Percentiles rank a stretch among this genome's conserved stretches.
phyloP scores from a whole-genome alignment of 2,113 vertebrate species.

The Arvicanthis niloticus region DNA sequence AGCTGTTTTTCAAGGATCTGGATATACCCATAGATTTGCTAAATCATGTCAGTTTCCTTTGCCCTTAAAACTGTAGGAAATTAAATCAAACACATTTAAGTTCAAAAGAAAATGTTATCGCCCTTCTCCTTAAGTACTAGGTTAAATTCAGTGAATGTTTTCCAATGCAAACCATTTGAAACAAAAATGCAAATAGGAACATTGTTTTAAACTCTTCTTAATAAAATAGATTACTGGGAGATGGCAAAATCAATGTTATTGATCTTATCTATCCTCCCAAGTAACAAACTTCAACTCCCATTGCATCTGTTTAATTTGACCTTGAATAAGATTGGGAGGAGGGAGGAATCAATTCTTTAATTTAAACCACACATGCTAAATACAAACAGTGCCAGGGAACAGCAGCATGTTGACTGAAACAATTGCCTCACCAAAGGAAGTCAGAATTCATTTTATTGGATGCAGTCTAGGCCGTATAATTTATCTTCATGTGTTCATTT shows the following conservation, averaged over 20 bases:
- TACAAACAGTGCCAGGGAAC: constrained; percentile 82
- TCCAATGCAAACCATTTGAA: constrained; percentile 85
- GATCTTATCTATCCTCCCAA: constrained; percentile 83
- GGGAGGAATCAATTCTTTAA: constrained; percentile 83
- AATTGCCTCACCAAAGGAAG: constrained; percentile 81
- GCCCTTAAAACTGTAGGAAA: constrained; percentile 69
- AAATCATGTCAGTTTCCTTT: constrained; percentile 60
- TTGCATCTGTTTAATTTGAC: constrained; percentile 87
- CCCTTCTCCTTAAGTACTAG: constrained; percentile 60
- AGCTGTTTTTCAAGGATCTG: constrained; percentile 56
- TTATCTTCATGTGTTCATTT: constrained; percentile 67
- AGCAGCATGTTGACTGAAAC: constrained; percentile 80
- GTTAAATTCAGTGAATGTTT: constrained; percentile 71
- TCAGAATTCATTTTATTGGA: constrained; percentile 78
- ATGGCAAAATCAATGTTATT: constrained; percentile 89
- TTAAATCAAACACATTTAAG: constrained; percentile 58
- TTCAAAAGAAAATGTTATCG: constrained; percentile 47
- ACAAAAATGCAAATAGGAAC: constrained; percentile 86
- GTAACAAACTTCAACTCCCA: constrained; percentile 83
- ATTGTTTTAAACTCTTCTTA: constrained; percentile 85
- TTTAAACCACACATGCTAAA: constrained; percentile 83
- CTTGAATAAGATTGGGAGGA: constrained; percentile 85
- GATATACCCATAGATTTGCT: constrained; percentile 37
- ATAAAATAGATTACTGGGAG: constrained; percentile 89
- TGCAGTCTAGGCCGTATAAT: constrained; percentile 68